These are phyloP conservation scores for Drosophila ustulata DNA, from an alignment of 2,888 invertebrate genomes.

Conservation along the genomic window DNA sequence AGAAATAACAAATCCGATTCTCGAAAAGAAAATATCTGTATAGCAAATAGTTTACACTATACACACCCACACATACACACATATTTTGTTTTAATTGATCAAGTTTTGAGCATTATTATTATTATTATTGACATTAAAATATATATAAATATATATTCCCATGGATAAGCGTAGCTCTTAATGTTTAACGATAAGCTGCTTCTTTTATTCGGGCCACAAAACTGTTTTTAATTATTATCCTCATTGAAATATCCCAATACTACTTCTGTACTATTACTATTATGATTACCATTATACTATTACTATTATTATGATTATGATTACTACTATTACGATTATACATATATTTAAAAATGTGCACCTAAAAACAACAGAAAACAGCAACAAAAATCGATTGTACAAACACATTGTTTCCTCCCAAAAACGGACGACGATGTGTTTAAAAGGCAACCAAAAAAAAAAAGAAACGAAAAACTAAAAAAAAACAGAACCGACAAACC, in stretches of 20 bases:
- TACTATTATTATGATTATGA: constrained; percentile 16
- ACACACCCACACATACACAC: background rate
- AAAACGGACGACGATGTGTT: constrained; percentile 50
- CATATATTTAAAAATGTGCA: constrained; percentile 52
- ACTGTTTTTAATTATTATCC: constrained; percentile 59
- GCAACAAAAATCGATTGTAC: constrained; percentile 43
- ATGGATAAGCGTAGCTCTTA: constrained; percentile 23
- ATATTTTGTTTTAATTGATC: constrained; percentile 23
- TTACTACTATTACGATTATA: constrained; percentile 17
- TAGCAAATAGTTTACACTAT: constrained; percentile 16
- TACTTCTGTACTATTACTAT: constrained; percentile 51
- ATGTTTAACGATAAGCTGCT: constrained; percentile 49
- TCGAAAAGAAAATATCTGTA: background rate
- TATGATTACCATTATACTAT: constrained; percentile 47
- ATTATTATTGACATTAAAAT: constrained; percentile 14
- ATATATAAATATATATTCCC: constrained; percentile 25
- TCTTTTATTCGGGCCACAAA: constrained; percentile 55
- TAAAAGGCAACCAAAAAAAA: constrained; percentile 44
- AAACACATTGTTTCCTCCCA: constrained; percentile 50
- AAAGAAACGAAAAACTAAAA: constrained; percentile 32
- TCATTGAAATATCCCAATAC: constrained; percentile 47
- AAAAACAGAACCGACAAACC: constrained; percentile 52
- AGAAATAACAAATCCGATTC: background rate
- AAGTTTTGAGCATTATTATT: constrained; percentile 43
- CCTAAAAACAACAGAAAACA: constrained; percentile 29